Conservation (phyloP, 2,888 invertebrate genomes). For the Xanthia togata region DNA sequence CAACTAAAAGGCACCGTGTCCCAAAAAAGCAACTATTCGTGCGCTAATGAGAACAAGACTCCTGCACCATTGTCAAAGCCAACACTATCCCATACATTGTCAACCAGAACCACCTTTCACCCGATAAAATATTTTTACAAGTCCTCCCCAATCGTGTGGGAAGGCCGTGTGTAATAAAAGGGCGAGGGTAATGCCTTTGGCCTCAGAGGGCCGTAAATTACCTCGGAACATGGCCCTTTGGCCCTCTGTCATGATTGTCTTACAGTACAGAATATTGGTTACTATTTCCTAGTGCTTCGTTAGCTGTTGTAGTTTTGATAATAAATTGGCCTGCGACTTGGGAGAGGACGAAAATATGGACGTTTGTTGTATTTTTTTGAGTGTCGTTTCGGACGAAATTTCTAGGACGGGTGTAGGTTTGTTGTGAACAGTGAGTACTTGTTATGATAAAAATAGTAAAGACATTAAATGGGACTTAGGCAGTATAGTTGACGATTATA, state of each 20-base stretch:
- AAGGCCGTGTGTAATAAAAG: slow-evolving; percentile 67
- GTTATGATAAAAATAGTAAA: background rate
- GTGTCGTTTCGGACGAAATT: background rate
- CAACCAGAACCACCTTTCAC: slow-evolving; percentile 46
- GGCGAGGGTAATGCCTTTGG: slow-evolving; percentile 66
- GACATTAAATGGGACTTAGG: background rate
- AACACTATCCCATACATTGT: slow-evolving; percentile 46
- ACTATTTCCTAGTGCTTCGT: slow-evolving; percentile 60
- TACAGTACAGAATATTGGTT: slow-evolving; percentile 63
- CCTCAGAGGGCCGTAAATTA: slow-evolving; percentile 74
- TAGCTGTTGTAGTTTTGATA: slow-evolving; percentile 60
- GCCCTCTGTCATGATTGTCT: slow-evolving; percentile 74
- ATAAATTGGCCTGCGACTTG: slow-evolving; percentile 43
- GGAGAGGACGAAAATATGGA: slow-evolving; percentile 2
- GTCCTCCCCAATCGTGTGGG: slow-evolving; percentile 68
- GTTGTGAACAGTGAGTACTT: background rate
- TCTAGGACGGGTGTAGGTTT: background rate
- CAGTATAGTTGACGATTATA: background rate
- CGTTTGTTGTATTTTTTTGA: background rate
- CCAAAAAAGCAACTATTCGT: slow-evolving; percentile 4
- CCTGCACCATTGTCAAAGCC: background rate
- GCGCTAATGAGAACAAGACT: slow-evolving; percentile 19
- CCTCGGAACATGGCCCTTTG: slow-evolving; percentile 70
- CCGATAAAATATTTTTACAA: slow-evolving; percentile 76
- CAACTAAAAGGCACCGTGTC: background rate